phyloP scores from a whole-genome alignment of 2,113 vertebrate genomes.

The Pseudopodoces humilis region DNA sequence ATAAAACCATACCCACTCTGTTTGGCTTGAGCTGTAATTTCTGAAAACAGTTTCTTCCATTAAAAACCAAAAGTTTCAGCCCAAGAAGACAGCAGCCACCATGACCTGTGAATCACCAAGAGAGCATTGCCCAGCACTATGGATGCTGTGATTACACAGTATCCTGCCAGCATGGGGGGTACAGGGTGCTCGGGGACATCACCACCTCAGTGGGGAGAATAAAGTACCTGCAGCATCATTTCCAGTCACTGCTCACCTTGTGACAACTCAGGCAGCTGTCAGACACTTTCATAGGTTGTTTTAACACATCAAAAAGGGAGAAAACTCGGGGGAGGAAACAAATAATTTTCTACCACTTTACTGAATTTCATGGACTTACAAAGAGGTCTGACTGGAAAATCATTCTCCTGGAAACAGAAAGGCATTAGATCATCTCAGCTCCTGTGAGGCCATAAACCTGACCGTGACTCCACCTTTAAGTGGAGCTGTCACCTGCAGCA shows the following conservation, averaged over 20 bases:
- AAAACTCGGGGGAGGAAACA: fast-evolving
- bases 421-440: neutral
- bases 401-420: neutral
- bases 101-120: neutral
- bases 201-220: fast-evolving
- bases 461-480: neutral
- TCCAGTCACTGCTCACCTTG: neutral
- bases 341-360: neutral
- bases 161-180: neutral
- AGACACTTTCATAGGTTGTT: neutral
- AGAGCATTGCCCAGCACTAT: neutral
- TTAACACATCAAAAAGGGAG: neutral
- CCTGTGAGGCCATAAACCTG: neutral
- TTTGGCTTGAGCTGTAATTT: neutral
- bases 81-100: neutral
- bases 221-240: neutral
- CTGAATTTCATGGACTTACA: neutral
- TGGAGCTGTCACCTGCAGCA: neutral
- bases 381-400: neutral
- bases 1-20: neutral
- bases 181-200: fast-evolving
- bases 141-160: neutral
- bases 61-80: neutral
- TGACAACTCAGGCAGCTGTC: neutral
- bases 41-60: neutral